phyloP scores from a whole-genome alignment of 2,888 invertebrate genomes.

The Mycalesis mineus region DNA sequence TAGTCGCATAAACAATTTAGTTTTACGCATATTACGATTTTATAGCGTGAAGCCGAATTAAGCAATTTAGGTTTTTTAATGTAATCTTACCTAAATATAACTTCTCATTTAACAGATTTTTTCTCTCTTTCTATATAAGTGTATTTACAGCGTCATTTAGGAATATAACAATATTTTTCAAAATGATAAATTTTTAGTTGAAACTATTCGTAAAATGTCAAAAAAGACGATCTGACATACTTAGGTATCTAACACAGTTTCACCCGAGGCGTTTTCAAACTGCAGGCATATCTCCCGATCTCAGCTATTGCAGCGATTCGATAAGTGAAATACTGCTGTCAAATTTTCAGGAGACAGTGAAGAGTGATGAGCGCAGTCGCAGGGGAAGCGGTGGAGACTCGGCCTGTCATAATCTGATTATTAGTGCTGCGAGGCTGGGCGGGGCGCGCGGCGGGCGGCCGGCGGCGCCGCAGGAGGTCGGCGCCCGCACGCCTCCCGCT shows the following conservation, averaged over 20 bases:
- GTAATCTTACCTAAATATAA: background rate
- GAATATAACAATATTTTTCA: too few species aligned
- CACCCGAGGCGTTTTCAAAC: background rate
- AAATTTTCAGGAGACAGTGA: constrained; percentile 53
- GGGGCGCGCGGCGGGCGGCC: constrained; percentile 69
- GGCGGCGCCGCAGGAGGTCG: constrained; percentile 72
- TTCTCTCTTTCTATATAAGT: too few species aligned
- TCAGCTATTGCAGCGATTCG: constrained; percentile 25
- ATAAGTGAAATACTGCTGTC: constrained; percentile 47
- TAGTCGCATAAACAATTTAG: constrained; percentile 60
- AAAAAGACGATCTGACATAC: background rate
- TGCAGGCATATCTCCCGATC: constrained; percentile 23
- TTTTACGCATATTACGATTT: constrained; percentile 50
- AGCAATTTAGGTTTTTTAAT: constrained; percentile 26
- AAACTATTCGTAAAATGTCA: background rate
- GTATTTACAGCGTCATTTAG: too few species aligned
- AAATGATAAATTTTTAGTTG: too few species aligned
- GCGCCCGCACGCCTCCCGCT: constrained; percentile 68
- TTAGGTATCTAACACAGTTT: background rate
- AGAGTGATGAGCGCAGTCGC: constrained; percentile 56
- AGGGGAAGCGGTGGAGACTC: constrained; percentile 51
- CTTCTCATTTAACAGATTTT: background rate
- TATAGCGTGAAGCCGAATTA: constrained; percentile 36
- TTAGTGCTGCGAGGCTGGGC: constrained; percentile 66
- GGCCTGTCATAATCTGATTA: constrained; percentile 77